Conservation (phyloP, 2,113 vertebrate genomes). For the Eptatretus burgeri region DNA sequence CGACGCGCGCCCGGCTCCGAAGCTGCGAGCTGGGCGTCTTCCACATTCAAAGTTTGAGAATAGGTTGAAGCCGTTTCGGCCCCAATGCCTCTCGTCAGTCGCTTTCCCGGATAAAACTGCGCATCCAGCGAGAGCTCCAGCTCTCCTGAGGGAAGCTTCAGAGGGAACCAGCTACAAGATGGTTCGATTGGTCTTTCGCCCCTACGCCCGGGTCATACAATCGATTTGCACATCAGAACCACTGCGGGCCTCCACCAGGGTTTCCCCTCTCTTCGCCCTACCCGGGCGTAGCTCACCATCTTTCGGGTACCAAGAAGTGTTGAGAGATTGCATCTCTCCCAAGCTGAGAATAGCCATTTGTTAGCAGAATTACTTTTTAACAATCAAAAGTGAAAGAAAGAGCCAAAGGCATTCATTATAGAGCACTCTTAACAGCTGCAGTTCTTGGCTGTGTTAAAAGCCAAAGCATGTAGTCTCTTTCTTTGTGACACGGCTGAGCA, state of each 20-base stretch:
- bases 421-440: too few relatives aligned
- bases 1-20: background rate
- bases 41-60: background rate
- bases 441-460: too few relatives aligned
- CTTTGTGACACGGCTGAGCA: too few relatives aligned
- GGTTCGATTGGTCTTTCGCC: background rate
- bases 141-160: background rate
- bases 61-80: background rate
- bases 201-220: background rate
- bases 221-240: background rate
- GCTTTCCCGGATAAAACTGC: background rate
- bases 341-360: too few relatives aligned
- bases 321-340: too few relatives aligned
- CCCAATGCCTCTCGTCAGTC: background rate
- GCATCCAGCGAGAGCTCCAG: background rate
- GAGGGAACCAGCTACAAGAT: slow-evolving; percentile 4
- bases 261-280: too few relatives aligned
- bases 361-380: too few relatives aligned
- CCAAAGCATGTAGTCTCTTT: too few relatives aligned
- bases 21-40: background rate
- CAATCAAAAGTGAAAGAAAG: too few relatives aligned
- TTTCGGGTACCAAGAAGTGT: slow-evolving; percentile 11
- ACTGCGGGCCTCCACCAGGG: background rate
- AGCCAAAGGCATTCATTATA: too few relatives aligned
- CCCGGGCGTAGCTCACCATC: slow-evolving; percentile 7